phyloP scores from a whole-genome alignment of 2,888 invertebrate species.

The Miltochrista miniata region DNA sequence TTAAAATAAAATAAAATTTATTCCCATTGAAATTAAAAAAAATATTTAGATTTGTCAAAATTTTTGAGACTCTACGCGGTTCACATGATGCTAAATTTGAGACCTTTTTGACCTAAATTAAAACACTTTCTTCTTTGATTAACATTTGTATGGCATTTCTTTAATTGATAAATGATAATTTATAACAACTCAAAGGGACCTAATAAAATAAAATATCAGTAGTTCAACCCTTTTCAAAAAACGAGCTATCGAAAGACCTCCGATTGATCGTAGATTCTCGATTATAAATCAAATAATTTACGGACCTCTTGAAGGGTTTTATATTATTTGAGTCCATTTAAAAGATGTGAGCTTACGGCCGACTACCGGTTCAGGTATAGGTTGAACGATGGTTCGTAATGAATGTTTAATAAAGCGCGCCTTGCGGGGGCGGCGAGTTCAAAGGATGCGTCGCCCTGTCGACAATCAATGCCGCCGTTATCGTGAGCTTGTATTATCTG shows the following conservation, averaged over 20 bases:
- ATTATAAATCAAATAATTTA: slow-evolving; percentile 23
- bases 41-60: too few relatives aligned
- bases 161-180: neutral
- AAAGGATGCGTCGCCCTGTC: slow-evolving; percentile 55
- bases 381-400: slow-evolving; percentile 59
- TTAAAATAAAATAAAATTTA: too few relatives aligned
- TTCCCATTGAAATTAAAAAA: too few relatives aligned
- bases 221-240: slow-evolving; percentile 5
- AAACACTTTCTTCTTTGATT: too few relatives aligned
- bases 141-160: too few relatives aligned
- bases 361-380: slow-evolving; percentile 47
- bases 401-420: slow-evolving; percentile 67
- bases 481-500: slow-evolving; percentile 66
- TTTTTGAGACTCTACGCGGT: too few relatives aligned
- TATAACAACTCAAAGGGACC: slow-evolving; percentile 1
- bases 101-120: too few relatives aligned
- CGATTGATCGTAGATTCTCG: slow-evolving; percentile 4
- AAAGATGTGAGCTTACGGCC: slow-evolving; percentile 21
- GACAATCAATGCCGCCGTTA: slow-evolving; percentile 72
- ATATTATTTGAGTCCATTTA: slow-evolving; percentile 20
- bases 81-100: too few relatives aligned
- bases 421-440: slow-evolving; percentile 68
- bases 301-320: slow-evolving; percentile 10
- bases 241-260: neutral
- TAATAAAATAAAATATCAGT: slow-evolving; percentile 3